Evolutionary conservation across 2,797 vertebrate genomes (phyloP).

Genomic region (Hylomyscus alleni): DNA sequence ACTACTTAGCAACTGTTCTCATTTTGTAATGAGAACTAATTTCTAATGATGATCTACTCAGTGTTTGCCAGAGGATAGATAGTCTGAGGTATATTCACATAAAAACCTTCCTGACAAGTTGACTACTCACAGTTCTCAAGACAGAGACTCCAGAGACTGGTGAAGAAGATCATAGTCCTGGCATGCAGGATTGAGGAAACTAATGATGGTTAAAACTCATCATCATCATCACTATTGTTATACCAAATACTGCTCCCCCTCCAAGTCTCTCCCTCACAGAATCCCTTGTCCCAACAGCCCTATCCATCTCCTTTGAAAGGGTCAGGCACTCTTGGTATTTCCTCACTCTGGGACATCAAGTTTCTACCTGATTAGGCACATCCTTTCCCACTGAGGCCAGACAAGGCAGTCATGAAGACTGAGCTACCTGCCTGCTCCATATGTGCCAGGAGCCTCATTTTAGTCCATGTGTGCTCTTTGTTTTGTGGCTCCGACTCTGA

Average conservation of each 20-base stretch:
- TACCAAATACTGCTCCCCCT: background rate
- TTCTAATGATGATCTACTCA: background rate
- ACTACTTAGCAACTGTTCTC: background rate
- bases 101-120: background rate
- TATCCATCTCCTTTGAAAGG: background rate
- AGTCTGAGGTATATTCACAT: background rate
- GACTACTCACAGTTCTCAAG: background rate
- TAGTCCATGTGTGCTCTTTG: background rate
- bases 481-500: no score
- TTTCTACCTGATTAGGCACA: background rate
- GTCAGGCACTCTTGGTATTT: no score
- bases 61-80: background rate
- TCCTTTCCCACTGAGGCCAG: background rate
- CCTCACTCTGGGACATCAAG: no score
- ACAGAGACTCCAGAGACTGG: background rate
- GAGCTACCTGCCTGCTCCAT: background rate
- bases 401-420: background rate
- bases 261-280: background rate
- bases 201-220: background rate
- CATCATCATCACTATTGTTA: no score
- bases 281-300: background rate
- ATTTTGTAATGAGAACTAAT: slow-evolving; percentile 20
- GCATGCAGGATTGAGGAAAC: background rate
- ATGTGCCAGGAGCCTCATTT: background rate
- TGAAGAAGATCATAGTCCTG: background rate